These are phyloP conservation scores for Tethya wilhelma DNA, from an alignment of 37 sponge, comb jelly and placozoan species.

Conservation along the genomic window DNA sequence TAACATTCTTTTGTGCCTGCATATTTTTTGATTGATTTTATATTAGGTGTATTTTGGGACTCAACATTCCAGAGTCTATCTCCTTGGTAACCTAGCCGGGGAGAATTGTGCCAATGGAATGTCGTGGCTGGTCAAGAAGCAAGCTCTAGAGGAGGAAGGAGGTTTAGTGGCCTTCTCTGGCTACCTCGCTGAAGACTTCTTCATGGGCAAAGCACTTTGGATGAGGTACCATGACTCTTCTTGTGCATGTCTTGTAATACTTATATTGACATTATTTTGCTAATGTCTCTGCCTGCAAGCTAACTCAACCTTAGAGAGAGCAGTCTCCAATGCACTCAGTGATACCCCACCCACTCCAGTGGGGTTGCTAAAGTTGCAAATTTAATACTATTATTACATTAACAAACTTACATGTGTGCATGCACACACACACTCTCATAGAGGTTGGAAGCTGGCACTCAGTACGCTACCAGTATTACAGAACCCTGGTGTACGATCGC, in stretches of 20 bases:
- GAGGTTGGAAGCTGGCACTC: constrained; percentile 74
- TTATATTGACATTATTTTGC: no score
- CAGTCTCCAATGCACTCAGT: no score
- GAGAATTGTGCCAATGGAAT: constrained; percentile 84
- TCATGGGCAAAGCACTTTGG: constrained; percentile 34
- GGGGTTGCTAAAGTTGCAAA: not conserved
- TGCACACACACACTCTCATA: constrained; percentile 3
- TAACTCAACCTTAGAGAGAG: no score
- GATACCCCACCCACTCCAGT: not conserved
- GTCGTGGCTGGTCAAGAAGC: constrained; percentile 75
- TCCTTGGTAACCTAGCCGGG: constrained; percentile 38
- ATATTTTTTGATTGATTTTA: not conserved
- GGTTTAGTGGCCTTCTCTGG: constrained; percentile 63
- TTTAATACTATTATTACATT: no score
- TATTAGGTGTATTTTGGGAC: constrained; percentile 88
- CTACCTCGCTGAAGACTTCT: constrained; percentile 88
- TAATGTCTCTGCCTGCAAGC: no score
- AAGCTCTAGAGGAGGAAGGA: constrained; percentile 67
- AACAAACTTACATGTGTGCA: no score
- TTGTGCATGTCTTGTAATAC: no score
- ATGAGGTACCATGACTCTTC: no score
- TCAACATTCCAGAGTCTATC: constrained; percentile 76
- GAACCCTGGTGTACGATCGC: constrained; percentile 60
- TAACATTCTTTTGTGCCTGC: not conserved
- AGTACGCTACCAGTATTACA: constrained; percentile 71